Conservation (phyloP, 92 coral and sea anemone species). For the Zoanthus sansibaricus region DNA sequence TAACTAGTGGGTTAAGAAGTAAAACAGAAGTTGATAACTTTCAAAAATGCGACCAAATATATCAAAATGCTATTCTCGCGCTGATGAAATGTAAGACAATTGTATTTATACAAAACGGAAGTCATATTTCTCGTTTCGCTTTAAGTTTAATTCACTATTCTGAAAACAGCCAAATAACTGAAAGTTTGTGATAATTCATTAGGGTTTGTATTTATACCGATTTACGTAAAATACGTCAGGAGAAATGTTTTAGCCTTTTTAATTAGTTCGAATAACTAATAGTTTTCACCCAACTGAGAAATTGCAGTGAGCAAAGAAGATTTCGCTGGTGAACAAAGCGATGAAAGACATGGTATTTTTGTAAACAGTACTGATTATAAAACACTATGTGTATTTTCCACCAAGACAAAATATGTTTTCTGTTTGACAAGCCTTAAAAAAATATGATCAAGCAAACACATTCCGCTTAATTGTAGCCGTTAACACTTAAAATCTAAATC, state of each 20-base stretch:
- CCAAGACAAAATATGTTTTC: conserved; percentile 40
- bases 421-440: conserved; percentile 24
- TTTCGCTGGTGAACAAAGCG: background rate
- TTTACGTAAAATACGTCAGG: conserved; percentile 9
- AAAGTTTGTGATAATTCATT: conserved; percentile 7
- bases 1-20: background rate
- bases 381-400: background rate
- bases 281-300: background rate
- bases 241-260: conserved; percentile 1
- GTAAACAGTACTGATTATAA: conserved; percentile 21
- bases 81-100: background rate
- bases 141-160: conserved; percentile 3
- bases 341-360: conserved; percentile 13
- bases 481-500: background rate
- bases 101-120: conserved; percentile 13
- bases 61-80: background rate
- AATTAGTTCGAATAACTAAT: background rate
- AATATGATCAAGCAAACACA: background rate
- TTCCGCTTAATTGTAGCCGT: background rate
- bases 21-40: background rate
- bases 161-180: conserved; percentile 18
- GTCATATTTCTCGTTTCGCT: background rate
- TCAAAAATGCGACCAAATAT: background rate
- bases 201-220: background rate
- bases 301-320: background rate